These are phyloP conservation scores for Etheostoma cragini DNA, from an alignment of 2,113 vertebrate genomes.

Conservation along the genomic window DNA sequence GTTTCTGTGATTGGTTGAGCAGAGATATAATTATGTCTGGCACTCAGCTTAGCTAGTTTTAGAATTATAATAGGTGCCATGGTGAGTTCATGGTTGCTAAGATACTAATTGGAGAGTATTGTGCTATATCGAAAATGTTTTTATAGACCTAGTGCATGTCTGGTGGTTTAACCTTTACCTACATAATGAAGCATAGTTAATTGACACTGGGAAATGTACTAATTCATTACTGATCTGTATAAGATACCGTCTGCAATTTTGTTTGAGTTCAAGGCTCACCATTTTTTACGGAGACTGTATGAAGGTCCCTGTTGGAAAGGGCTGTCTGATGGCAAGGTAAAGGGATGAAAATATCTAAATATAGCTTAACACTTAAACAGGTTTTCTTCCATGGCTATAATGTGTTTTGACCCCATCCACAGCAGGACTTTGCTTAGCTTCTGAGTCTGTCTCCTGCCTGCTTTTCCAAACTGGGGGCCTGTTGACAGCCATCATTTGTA, in stretches of 20 bases:
- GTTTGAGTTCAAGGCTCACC: neutral
- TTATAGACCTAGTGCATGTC: constrained; percentile 1
- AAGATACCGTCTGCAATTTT: neutral
- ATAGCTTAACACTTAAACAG: no score
- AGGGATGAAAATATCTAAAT: no score
- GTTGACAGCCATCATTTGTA: no score
- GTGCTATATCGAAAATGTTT: constrained; percentile 39
- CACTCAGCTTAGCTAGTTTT: constrained; percentile 66
- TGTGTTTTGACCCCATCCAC: no score
- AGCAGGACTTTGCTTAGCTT: no score
- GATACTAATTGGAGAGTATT: constrained; percentile 67
- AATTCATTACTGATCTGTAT: neutral
- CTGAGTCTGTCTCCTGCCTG: no score
- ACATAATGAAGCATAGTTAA: neutral
- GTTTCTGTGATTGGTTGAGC: constrained; percentile 74
- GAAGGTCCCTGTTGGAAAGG: no score
- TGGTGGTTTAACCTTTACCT: constrained; percentile 25
- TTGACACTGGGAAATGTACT: neutral
- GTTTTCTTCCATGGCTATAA: no score
- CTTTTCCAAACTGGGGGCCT: no score
- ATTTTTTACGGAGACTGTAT: neutral
- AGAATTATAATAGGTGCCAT: constrained; percentile 69
- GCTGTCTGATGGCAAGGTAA: no score
- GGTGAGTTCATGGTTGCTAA: constrained; percentile 80
- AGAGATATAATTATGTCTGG: constrained; percentile 83